These are phyloP conservation scores for Cathartes aura DNA, from an alignment of 2,113 vertebrate genomes.

Conservation along the genomic window DNA sequence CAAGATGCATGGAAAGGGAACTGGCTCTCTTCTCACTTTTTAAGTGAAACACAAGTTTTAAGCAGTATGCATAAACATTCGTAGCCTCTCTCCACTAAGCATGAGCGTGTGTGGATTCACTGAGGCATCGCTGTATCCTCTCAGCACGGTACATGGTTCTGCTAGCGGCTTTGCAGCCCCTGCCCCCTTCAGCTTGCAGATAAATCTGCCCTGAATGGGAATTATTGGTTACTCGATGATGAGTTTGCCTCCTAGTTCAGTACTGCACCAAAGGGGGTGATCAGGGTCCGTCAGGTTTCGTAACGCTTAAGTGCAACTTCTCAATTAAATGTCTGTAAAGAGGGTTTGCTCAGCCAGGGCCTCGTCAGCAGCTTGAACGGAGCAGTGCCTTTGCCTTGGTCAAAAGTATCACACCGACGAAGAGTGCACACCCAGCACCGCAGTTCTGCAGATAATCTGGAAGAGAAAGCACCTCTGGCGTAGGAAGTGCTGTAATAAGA, in stretches of 20 bases:
- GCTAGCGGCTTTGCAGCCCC: background rate
- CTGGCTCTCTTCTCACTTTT: background rate
- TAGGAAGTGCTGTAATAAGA: background rate
- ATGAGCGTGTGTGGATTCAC: background rate
- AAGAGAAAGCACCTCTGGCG: background rate
- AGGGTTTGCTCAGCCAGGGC: background rate
- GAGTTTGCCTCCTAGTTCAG: background rate
- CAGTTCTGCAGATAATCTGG: background rate
- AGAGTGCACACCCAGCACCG: background rate
- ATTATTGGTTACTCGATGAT: background rate
- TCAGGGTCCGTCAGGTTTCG: background rate
- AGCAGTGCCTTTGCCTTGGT: background rate
- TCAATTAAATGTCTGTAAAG: background rate
- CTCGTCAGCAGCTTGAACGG: accelerated
- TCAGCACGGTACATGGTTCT: accelerated
- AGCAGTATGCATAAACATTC: background rate
- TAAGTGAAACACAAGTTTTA: background rate
- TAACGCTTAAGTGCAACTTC: background rate
- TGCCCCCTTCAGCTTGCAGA: background rate
- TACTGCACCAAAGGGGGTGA: background rate
- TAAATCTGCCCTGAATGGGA: background rate
- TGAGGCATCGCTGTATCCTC: accelerated
- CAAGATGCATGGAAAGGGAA: background rate
- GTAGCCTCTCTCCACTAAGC: background rate
- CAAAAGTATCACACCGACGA: background rate